Percentiles rank a stretch among this genome's conserved stretches.
Evolutionary conservation across 2,888 invertebrate species (phyloP).

Genomic region (Zonitis immaculata): DNA sequence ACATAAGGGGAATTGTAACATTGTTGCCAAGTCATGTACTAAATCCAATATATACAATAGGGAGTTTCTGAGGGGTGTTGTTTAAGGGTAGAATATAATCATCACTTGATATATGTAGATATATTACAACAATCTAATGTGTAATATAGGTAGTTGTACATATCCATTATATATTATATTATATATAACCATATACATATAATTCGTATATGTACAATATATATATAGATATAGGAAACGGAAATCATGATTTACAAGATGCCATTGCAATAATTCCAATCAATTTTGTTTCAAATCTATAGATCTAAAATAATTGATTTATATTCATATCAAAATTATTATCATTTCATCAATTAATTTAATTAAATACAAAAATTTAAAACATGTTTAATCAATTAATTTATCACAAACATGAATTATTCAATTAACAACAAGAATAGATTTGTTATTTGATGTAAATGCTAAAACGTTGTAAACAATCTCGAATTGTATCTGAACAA

Average conservation of each 20-base stretch:
- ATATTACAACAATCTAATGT: not conserved
- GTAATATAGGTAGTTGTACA: too few relatives aligned
- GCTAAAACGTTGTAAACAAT: too few relatives aligned
- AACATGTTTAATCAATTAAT: too few relatives aligned
- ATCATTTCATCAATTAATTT: too few relatives aligned
- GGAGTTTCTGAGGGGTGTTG: not conserved
- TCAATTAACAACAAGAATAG: too few relatives aligned
- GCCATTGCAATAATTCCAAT: not conserved
- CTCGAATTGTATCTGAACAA: too few relatives aligned
- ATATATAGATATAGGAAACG: not conserved
- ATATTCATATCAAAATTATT: not conserved
- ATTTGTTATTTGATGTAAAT: too few relatives aligned
- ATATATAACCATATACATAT: too few relatives aligned
- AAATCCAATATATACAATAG: not conserved
- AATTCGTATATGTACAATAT: too few relatives aligned
- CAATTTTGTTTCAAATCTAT: not conserved
- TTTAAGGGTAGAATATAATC: not conserved
- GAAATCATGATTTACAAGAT: not conserved
- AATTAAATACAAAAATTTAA: too few relatives aligned
- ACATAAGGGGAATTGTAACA: not conserved
- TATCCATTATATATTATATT: not conserved
- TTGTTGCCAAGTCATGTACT: not conserved
- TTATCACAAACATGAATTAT: too few relatives aligned
- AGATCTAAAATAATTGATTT: slow-evolving; percentile 6
- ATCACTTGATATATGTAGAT: not conserved